Base-by-base conservation (phyloP, 2,113 vertebrate genomes). In the Oostethus manadensis region DNA sequence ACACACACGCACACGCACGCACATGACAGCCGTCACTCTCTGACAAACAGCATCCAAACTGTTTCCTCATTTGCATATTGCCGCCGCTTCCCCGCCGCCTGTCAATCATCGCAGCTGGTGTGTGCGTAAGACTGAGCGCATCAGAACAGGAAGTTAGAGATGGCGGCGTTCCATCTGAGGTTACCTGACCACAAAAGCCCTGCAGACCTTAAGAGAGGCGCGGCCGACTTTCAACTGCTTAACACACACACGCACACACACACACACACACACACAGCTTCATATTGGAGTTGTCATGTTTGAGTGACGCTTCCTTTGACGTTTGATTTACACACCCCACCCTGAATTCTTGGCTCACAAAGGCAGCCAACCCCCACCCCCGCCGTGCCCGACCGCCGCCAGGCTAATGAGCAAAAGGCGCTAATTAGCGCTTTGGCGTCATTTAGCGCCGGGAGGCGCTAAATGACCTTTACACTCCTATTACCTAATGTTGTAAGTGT, bases 31-130 rank as follows among this genome's bases (percentile, higher is more conserved):
- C 8, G 29, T 33, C 29, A 33, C 29, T 33, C 8, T 33, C 4
- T 33, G 29, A 33, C 29, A 17, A 56, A 68, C 65, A 50, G 67
- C 68, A 73, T 60, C 72, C 55, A 47, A 46, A 26, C 56, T 10
- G 57, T 70, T 51, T 73, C 47, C 61, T 77, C 70, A 80, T 82
- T 60, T 82, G 60, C 75, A 79, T 82, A 74, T 76, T 76, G 70
- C 75, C 59, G 70, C 71, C 4, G 47, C 63, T 51, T 69, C 57
- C 44, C 54, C n/a, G 59, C 61, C 45, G 56, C 60, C 68, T 83
- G 83, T 76, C 83, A 78, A 51, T 81, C 80, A 81, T 72, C 70
- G 22, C 72, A 48, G 74, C 63, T 79, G 68, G 48, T 60, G 49
- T 40, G 56, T 40, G 60, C 13, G 29, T 33, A 33, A 33, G 4